Percentiles rank a stretch among this genome's conserved stretches.
These are phyloP conservation scores for Cliona cf. orientalis DNA, from an alignment of 37 sponge, comb jelly and placozoan species.

Conservation along the genomic window DNA sequence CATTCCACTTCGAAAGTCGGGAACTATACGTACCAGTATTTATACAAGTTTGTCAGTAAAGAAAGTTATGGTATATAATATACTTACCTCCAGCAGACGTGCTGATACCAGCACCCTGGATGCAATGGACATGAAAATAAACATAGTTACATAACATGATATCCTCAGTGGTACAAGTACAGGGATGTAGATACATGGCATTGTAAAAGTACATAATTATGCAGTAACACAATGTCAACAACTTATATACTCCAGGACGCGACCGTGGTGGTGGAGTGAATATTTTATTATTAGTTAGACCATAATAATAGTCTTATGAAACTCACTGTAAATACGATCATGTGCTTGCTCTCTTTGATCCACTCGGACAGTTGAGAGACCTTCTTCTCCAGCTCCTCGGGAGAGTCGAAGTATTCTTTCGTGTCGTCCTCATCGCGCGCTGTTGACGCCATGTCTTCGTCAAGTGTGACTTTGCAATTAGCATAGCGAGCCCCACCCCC, in stretches of 20 bases:
- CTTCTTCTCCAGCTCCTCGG: constrained; percentile 65
- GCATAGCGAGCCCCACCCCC: too few relatives aligned
- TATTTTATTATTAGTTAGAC: too few relatives aligned
- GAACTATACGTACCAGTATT: constrained; percentile 34
- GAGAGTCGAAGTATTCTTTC: constrained; percentile 74
- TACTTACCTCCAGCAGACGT: constrained; percentile 63
- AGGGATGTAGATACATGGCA: too few relatives aligned
- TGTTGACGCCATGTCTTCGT: constrained; percentile 81
- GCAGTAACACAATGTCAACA: too few relatives aligned
- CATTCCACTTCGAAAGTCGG: constrained; percentile 88
- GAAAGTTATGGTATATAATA: neutral
- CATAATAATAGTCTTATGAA: too few relatives aligned
- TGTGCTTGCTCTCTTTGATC: constrained; percentile 67
- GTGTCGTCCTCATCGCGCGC: constrained; percentile 56
- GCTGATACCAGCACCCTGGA: constrained; percentile 88
- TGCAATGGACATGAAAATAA: neutral
- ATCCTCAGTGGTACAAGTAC: too few relatives aligned
- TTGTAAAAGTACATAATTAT: too few relatives aligned
- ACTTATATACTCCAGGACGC: too few relatives aligned
- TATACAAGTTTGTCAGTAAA: neutral
- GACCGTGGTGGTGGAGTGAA: too few relatives aligned
- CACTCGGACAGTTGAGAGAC: constrained; percentile 47
- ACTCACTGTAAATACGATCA: constrained; percentile 73
- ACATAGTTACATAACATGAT: too few relatives aligned
- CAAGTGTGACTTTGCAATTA: too few relatives aligned